Percentiles rank a stretch among this genome's conserved stretches.
These are phyloP conservation scores for Parochlus steinenii DNA, from an alignment of 2,888 invertebrate species.

Conservation along the genomic window DNA sequence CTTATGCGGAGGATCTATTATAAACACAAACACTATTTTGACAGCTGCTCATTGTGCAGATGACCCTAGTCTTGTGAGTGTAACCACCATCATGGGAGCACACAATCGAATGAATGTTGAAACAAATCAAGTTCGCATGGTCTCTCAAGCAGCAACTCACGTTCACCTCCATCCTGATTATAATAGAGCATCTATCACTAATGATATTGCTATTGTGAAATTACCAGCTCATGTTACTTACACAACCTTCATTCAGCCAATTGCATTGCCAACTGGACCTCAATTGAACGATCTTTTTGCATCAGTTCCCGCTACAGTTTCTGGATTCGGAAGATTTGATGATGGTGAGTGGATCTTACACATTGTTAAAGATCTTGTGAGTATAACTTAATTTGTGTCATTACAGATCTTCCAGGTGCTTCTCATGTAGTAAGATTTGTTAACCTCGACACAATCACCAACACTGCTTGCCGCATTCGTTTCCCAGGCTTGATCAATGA, in stretches of 20 bases:
- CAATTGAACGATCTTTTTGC: slow-evolving; percentile 15
- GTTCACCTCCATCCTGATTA: slow-evolving; percentile 11
- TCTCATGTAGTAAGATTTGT: slow-evolving; percentile 21
- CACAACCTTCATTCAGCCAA: slow-evolving; percentile 17
- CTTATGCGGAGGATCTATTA: slow-evolving; percentile 9
- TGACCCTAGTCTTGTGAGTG: too few species aligned
- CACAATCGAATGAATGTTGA: too few species aligned
- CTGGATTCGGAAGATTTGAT: slow-evolving; percentile 24
- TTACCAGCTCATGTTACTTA: slow-evolving; percentile 19
- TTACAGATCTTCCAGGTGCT: slow-evolving; percentile 15
- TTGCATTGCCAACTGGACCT: slow-evolving; percentile 16
- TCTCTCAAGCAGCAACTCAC: too few species aligned
- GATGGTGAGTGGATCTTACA: slow-evolving; percentile 16
- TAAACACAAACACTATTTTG: slow-evolving; percentile 2
- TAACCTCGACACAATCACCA: slow-evolving; percentile 18
- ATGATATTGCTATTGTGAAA: slow-evolving; percentile 25
- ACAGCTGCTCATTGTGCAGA: slow-evolving; percentile 10
- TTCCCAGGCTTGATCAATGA: slow-evolving; percentile 19
- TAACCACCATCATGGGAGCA: too few species aligned
- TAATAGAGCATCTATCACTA: slow-evolving; percentile 15
- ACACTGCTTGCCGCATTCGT: slow-evolving; percentile 18
- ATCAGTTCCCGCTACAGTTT: slow-evolving; percentile 18
- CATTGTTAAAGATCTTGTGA: neutral
- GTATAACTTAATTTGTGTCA: neutral
- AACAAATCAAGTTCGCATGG: too few species aligned